These are phyloP conservation scores for Sylvilagus floridanus DNA, from an alignment of 2,797 vertebrate genomes.

Conservation along the genomic window DNA sequence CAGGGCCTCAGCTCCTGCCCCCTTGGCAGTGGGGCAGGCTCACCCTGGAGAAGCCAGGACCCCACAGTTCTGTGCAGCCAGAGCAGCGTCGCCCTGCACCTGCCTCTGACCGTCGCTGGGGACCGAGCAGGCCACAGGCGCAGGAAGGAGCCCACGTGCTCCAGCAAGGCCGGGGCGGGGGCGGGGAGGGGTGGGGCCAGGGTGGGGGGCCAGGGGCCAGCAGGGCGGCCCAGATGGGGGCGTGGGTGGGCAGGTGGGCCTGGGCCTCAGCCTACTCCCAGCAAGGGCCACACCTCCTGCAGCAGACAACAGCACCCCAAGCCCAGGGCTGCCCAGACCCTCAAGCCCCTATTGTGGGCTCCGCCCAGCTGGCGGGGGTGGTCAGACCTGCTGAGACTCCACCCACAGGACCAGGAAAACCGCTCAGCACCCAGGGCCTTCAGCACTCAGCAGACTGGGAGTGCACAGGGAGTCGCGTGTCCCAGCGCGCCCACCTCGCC, in stretches of 20 bases:
- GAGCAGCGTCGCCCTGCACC: accelerated
- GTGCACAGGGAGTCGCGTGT: accelerated
- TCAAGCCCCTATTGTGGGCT: neutral
- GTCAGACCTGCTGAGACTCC: neutral
- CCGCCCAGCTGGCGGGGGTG: no score
- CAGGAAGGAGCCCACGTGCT: neutral
- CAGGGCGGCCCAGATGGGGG: neutral
- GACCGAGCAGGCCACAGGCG: neutral
- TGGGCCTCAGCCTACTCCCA: no score
- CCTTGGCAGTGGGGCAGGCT: neutral
- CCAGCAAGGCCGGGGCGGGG: neutral
- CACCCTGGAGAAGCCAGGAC: neutral
- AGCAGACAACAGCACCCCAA: accelerated
- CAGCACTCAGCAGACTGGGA: accelerated
- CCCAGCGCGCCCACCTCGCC: neutral
- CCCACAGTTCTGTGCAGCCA: neutral
- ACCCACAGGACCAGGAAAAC: no score
- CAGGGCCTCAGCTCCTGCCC: accelerated
- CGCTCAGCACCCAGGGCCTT: accelerated
- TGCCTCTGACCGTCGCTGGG: accelerated
- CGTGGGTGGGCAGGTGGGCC: no score
- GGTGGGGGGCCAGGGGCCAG: accelerated
- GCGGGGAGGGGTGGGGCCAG: accelerated
- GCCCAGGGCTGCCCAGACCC: neutral
- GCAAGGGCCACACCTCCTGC: neutral